phyloP scores from a whole-genome alignment of 2,113 vertebrate genomes.

The Hymenochirus boettgeri region DNA sequence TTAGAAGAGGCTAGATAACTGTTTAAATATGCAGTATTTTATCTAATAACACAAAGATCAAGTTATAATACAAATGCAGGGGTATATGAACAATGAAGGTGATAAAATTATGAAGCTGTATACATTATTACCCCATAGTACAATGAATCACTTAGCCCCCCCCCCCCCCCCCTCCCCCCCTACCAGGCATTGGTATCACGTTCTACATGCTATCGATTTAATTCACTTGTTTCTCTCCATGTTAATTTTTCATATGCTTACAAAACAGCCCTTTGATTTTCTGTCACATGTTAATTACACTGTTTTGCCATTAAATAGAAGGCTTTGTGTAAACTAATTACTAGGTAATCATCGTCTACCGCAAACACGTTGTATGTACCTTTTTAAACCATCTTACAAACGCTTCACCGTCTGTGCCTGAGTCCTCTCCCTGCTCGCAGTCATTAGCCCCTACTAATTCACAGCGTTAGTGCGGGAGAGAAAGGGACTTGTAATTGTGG shows the following conservation, averaged over 20 bases:
- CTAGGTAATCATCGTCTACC: conserved; percentile 95
- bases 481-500: conserved; percentile 92
- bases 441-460: conserved; percentile 95
- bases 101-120: too few relatives aligned
- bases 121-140: too few relatives aligned
- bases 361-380: conserved; percentile 85
- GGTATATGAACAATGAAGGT: too few relatives aligned
- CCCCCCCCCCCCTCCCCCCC: neutral
- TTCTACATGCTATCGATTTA: conserved; percentile 85
- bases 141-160: too few relatives aligned
- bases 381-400: conserved; percentile 83
- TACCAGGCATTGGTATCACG: conserved; percentile 22
- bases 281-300: conserved; percentile 98
- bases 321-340: conserved; percentile 99
- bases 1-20: too few relatives aligned
- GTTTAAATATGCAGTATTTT: too few relatives aligned
- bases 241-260: conserved; percentile 94
- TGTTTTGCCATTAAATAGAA: conserved; percentile 94
- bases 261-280: conserved; percentile 98
- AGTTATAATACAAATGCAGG: too few relatives aligned
- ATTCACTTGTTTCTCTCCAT: conserved; percentile 83
- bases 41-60: too few relatives aligned
- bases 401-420: conserved; percentile 66
- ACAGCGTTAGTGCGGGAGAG: conserved; percentile 81
- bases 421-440: conserved; percentile 80